phyloP scores from a whole-genome alignment of 1,140 invertebrate species.

The Holcopasites calliopsidis region DNA sequence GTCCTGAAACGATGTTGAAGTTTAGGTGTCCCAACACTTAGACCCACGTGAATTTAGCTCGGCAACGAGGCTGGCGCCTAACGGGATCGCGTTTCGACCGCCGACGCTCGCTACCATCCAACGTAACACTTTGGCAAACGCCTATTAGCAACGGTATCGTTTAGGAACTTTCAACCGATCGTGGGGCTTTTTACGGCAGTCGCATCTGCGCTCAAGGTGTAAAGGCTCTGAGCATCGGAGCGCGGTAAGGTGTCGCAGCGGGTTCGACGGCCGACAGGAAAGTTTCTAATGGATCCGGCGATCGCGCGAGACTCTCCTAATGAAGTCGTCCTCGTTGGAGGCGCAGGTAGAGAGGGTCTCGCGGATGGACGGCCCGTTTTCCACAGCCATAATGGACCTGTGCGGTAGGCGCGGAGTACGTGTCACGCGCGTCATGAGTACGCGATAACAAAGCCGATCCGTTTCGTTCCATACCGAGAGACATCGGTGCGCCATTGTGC shows the following conservation, averaged over 20 bases:
- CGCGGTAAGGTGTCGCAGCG: too few species aligned
- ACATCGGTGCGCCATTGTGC: constrained; percentile 66
- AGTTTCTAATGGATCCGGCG: constrained; percentile 2
- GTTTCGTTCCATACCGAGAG: constrained; percentile 58
- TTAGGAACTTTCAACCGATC: neutral
- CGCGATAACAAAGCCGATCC: constrained; percentile 70
- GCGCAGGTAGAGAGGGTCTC: constrained; percentile 3
- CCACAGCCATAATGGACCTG: constrained; percentile 49
- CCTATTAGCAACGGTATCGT: neutral
- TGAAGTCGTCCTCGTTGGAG: constrained; percentile 27
- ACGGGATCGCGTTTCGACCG: constrained; percentile 47
- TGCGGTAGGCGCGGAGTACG: constrained; percentile 43
- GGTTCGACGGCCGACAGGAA: neutral
- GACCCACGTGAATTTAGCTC: constrained; percentile 31
- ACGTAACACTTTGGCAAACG: neutral
- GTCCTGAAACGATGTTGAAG: neutral
- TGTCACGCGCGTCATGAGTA: constrained; percentile 75
- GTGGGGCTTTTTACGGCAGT: neutral
- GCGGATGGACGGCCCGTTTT: constrained; percentile 31
- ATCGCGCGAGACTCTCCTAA: constrained; percentile 20
- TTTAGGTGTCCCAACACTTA: neutral
- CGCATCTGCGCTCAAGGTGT: too few species aligned
- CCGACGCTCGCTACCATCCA: neutral
- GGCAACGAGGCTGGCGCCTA: constrained; percentile 53
- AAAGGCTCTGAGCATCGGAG: too few species aligned